Conservation (phyloP, 1,140 invertebrate genomes). For the Bradynema listronoti region DNA sequence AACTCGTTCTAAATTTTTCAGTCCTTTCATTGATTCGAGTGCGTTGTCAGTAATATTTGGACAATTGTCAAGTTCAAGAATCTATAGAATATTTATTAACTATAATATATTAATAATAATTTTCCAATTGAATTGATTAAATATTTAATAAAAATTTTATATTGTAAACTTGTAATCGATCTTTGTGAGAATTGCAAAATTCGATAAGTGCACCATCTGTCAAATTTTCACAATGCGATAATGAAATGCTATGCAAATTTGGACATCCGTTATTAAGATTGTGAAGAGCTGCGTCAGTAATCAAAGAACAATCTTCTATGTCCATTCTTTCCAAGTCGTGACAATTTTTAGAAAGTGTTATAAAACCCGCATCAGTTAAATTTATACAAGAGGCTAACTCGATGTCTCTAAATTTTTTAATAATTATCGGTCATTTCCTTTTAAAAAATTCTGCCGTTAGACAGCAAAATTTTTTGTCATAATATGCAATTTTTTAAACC, state of each 20-base stretch:
- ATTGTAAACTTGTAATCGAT: slow-evolving; percentile 25
- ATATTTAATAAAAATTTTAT: too few species aligned
- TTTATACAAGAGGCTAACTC: slow-evolving; percentile 89
- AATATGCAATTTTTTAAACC: too few species aligned
- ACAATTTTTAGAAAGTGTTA: slow-evolving; percentile 76
- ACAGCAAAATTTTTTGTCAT: too few species aligned
- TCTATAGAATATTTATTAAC: slow-evolving; percentile 63
- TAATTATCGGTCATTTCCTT: too few species aligned
- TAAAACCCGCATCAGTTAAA: slow-evolving; percentile 91
- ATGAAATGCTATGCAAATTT: slow-evolving; percentile 79
- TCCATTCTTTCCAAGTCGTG: slow-evolving; percentile 91
- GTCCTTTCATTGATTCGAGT: slow-evolving; percentile 83
- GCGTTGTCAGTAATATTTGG: slow-evolving; percentile 92
- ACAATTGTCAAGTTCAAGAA: slow-evolving; percentile 96
- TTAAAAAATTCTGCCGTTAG: too few species aligned
- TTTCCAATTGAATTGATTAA: too few species aligned
- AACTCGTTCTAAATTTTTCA: slow-evolving; percentile 87
- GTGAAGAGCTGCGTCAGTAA: slow-evolving; percentile 81
- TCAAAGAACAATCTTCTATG: slow-evolving; percentile 88
- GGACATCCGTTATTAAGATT: slow-evolving; percentile 89
- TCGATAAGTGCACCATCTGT: slow-evolving; percentile 95
- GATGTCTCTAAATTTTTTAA: slow-evolving; percentile 70
- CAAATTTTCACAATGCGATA: slow-evolving; percentile 95
- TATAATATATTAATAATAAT: background rate
- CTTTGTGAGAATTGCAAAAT: slow-evolving; percentile 72